These are phyloP conservation scores for Amphiprion ocellaris DNA, from an alignment of 2,113 vertebrate genomes.

Conservation along the genomic window DNA sequence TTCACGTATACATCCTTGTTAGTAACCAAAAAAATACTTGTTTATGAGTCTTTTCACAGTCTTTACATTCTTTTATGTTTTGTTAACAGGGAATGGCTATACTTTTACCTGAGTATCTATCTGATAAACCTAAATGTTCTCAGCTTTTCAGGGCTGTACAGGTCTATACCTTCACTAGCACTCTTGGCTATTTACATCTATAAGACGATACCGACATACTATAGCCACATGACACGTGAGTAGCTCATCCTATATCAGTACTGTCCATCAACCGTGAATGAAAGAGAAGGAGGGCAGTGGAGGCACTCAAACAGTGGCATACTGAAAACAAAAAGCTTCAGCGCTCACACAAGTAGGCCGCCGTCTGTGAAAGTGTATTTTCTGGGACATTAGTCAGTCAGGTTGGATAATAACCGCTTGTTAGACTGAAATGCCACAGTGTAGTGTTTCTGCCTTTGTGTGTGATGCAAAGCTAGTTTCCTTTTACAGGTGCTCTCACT, in stretches of 20 bases:
- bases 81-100: not conserved
- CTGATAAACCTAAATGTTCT: not conserved
- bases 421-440: constrained; percentile 21
- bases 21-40: not conserved
- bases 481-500: constrained; percentile 13
- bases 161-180: not conserved
- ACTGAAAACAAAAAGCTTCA: constrained; percentile 8
- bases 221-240: constrained; percentile 5
- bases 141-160: not conserved
- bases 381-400: constrained; percentile 36
- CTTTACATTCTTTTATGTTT: not conserved
- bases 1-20: not conserved
- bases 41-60: constrained; percentile 5
- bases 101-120: not conserved
- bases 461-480: constrained; percentile 18
- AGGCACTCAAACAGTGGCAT: constrained; percentile 18
- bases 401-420: constrained; percentile 16
- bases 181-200: not conserved
- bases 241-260: constrained; percentile 4
- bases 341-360: constrained; percentile 18
- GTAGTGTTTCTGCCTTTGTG: not conserved
- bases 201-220: not conserved
- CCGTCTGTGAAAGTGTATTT: constrained; percentile 28
- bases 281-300: constrained; percentile 5
- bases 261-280: constrained; percentile 30